phyloP scores from a whole-genome alignment of 2,797 vertebrate genomes.

The Simalia tracyae region DNA sequence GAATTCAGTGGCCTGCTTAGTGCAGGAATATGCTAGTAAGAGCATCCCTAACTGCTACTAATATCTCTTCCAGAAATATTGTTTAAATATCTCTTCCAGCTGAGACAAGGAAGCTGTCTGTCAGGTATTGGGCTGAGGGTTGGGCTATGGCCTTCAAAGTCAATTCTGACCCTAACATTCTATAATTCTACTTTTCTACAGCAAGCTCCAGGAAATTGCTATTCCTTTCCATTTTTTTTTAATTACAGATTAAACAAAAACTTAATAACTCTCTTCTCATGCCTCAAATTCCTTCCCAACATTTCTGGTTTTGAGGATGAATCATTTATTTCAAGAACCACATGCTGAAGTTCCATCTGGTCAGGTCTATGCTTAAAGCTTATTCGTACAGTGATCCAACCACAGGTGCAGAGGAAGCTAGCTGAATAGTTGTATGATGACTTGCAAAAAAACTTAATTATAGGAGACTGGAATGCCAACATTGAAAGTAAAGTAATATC shows the following conservation, averaged over 20 bases:
- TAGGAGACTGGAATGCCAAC: background rate
- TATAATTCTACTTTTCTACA: background rate
- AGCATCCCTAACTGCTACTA: background rate
- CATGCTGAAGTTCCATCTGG: background rate
- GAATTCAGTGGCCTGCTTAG: background rate
- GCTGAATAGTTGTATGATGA: background rate
- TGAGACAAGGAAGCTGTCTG: background rate
- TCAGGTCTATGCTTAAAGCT: background rate
- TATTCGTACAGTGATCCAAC: background rate
- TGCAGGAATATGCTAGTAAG: background rate
- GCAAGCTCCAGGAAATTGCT: background rate
- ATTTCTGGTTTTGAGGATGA: background rate
- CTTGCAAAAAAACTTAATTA: background rate
- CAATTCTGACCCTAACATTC: background rate
- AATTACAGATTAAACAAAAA: background rate
- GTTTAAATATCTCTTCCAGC: background rate
- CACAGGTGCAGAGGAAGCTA: background rate
- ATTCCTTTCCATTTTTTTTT: background rate
- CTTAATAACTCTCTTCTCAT: background rate
- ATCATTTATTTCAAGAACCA: background rate
- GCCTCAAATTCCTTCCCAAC: background rate
- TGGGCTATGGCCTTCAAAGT: background rate
- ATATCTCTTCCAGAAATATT: background rate
- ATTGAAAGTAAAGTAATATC: background rate
- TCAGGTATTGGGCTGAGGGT: background rate